Evolutionary conservation across 2,797 vertebrate species (phyloP).

Genomic region (Takifugu ocellatus): DNA sequence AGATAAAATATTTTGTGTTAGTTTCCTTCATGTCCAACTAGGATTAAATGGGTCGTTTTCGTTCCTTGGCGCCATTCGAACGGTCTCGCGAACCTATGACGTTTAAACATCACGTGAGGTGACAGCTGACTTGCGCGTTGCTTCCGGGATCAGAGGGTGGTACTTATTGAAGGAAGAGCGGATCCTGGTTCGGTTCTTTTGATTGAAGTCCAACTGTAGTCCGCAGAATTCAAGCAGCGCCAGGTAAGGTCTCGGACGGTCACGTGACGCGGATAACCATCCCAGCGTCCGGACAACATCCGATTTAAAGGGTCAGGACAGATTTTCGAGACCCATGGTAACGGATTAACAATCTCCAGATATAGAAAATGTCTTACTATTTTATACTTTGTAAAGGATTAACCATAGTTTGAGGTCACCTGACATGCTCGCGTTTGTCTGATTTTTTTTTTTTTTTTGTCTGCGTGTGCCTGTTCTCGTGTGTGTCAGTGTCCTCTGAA

Average conservation of each 20-base stretch:
- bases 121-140: conserved; percentile 48
- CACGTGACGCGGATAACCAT: not conserved
- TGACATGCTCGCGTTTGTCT: too few species aligned
- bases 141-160: not conserved
- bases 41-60: not conserved
- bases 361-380: too few species aligned
- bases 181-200: not conserved
- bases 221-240: not conserved
- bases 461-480: too few species aligned
- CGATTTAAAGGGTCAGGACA: not conserved
- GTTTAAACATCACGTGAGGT: conserved; percentile 1
- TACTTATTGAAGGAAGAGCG: not conserved
- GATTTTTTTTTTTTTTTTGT: too few species aligned
- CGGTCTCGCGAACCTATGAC: conserved; percentile 1
- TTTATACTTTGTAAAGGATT: too few species aligned
- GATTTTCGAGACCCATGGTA: too few species aligned
- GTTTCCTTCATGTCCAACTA: too few species aligned
- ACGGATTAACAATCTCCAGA: too few species aligned
- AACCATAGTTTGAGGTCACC: too few species aligned
- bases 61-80: not conserved
- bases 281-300: not conserved
- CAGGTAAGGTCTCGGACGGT: not conserved
- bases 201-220: not conserved
- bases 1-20: too few species aligned
- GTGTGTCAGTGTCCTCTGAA: too few species aligned